Evolutionary conservation across 2,888 invertebrate species (phyloP).

Genomic region (Cantharis lateralis): DNA sequence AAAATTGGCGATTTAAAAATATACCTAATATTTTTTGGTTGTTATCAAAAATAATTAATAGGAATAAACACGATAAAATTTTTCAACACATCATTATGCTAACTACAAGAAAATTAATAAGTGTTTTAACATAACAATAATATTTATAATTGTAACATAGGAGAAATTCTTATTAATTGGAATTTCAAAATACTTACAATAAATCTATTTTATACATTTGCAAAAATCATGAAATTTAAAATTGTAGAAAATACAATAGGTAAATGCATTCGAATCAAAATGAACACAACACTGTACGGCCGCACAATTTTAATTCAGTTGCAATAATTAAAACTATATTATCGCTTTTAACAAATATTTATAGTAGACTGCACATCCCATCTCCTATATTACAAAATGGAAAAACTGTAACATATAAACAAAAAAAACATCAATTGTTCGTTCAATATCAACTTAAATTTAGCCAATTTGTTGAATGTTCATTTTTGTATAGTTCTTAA

Average conservation of each 20-base stretch:
- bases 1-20: neutral
- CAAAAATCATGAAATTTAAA: neutral
- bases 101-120: neutral
- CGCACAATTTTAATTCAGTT: slow-evolving; percentile 38
- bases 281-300: slow-evolving; percentile 40
- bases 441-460: slow-evolving; percentile 42
- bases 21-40: neutral
- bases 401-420: slow-evolving; percentile 49
- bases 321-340: slow-evolving; percentile 46
- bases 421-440: slow-evolving; percentile 45
- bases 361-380: slow-evolving; percentile 45
- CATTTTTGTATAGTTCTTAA: slow-evolving; percentile 35
- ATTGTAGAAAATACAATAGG: neutral
- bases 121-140: neutral
- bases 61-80: neutral
- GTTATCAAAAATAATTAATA: neutral
- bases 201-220: neutral
- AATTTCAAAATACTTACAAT: neutral
- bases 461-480: slow-evolving; percentile 51
- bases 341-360: slow-evolving; percentile 47
- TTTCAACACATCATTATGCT: neutral
- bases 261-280: slow-evolving; percentile 7
- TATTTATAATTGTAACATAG: neutral
- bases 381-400: slow-evolving; percentile 48
- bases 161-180: neutral